phyloP scores from a whole-genome alignment of 2,113 vertebrate species.

The Mirounga angustirostris region DNA sequence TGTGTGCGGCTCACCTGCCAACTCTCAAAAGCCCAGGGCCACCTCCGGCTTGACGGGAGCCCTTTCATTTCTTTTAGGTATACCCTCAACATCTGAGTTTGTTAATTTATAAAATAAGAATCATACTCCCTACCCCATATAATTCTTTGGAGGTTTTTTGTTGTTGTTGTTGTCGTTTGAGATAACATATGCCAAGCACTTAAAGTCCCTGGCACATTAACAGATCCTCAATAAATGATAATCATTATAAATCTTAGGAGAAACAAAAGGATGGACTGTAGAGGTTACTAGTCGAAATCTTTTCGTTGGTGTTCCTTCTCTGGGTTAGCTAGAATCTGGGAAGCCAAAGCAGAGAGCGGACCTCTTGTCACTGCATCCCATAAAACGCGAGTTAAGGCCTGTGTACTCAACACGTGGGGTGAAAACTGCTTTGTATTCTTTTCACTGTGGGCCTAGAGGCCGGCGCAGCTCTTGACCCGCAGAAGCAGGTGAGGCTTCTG shows the following conservation, averaged over 20 bases:
- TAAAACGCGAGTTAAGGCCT: background rate
- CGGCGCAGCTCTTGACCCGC: conserved; percentile 5
- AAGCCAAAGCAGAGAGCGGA: background rate
- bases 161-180: background rate
- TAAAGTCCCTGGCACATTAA: background rate
- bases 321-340: background rate
- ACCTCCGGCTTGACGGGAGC: background rate
- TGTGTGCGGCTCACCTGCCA: background rate
- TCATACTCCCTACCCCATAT: background rate
- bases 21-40: background rate
- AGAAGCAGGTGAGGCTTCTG: background rate
- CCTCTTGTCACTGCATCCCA: background rate
- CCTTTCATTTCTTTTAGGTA: background rate
- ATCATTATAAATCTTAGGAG: background rate
- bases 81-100: background rate
- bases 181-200: background rate
- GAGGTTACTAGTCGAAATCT: background rate
- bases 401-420: background rate
- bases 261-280: background rate
- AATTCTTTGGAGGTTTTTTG: background rate
- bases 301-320: background rate
- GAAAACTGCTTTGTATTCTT: conserved; percentile 5
- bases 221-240: background rate
- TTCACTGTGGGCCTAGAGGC: background rate
- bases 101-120: background rate